These are phyloP conservation scores for Cervus canadensis DNA, from an alignment of 2,113 vertebrate species.

Conservation along the genomic window DNA sequence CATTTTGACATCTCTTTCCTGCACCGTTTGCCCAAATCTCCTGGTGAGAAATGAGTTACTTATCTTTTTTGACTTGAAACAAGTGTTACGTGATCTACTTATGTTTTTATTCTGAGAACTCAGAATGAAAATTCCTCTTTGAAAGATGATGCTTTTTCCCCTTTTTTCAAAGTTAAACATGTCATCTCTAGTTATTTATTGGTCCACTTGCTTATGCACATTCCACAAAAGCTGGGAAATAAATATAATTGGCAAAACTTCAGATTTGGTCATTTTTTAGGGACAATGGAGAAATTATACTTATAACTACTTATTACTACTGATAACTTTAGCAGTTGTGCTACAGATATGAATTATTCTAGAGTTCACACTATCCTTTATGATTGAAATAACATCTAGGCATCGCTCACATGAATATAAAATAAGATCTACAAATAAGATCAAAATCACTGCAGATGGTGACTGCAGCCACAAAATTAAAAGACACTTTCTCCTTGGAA, in stretches of 20 bases:
- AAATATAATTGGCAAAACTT: not conserved
- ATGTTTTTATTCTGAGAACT: not conserved
- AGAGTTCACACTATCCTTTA: no score
- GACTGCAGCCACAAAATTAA: not conserved
- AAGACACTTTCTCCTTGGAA: not conserved
- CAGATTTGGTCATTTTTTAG: not conserved
- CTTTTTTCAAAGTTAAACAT: not conserved
- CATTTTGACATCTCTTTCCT: not conserved
- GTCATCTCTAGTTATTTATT: not conserved
- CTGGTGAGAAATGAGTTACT: accelerated
- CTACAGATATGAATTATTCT: not conserved
- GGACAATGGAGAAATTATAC: not conserved
- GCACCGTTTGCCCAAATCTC: not conserved
- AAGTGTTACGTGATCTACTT: not conserved
- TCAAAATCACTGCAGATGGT: not conserved
- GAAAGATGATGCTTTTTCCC: not conserved
- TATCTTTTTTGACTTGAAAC: not conserved
- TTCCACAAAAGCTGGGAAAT: not conserved
- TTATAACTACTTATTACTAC: not conserved
- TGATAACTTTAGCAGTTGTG: not conserved
- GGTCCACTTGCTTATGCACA: not conserved
- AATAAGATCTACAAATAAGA: not conserved
- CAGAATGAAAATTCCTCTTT: not conserved
- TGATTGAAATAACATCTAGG: not conserved
- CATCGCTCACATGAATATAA: not conserved